Evolutionary conservation across 2,888 invertebrate species (phyloP).

Genomic region (Xestia c-nigrum): DNA sequence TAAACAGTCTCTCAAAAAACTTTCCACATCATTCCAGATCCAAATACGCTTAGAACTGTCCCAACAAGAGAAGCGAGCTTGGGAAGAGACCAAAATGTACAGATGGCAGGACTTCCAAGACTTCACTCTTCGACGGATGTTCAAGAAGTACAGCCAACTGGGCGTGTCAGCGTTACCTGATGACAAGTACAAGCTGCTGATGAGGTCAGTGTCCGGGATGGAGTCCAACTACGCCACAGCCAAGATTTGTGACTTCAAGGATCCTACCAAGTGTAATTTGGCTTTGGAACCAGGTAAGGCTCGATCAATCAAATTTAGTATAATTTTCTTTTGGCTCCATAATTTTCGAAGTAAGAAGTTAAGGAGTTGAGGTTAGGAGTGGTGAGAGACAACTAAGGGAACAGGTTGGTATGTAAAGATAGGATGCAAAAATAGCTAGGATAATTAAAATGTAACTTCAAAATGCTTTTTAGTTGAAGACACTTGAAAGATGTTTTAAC

Average conservation of each 20-base stretch:
- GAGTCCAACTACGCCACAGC: conserved; percentile 94
- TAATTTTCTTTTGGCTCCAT: not conserved
- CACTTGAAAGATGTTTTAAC: not conserved
- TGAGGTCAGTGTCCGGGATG: conserved; percentile 93
- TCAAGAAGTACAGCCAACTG: conserved; percentile 93
- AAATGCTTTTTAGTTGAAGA: not conserved
- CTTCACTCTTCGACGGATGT: conserved; percentile 93
- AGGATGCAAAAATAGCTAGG: not conserved
- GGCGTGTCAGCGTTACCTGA: conserved; percentile 94
- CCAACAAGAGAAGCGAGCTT: conserved; percentile 91
- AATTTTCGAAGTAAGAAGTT: not conserved
- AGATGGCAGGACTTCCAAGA: conserved; percentile 94
- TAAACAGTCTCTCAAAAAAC: not conserved
- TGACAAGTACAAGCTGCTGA: conserved; percentile 91
- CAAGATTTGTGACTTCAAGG: conserved; percentile 93
- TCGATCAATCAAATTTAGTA: not conserved
- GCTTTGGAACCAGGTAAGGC: conserved; percentile 93
- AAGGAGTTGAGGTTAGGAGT: not conserved
- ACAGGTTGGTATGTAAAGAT: not conserved
- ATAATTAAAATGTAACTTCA: not conserved
- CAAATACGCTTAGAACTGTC: conserved; percentile 84
- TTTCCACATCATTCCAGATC: conserved; percentile 75
- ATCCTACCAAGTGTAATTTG: conserved; percentile 92
- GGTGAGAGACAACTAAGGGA: too few relatives aligned
- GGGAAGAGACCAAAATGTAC: conserved; percentile 92